Percentiles rank a stretch among this genome's conserved stretches.
These are phyloP conservation scores for Parauchenoglanis ngamensis DNA, from an alignment of 2,797 vertebrate species.

Conservation along the genomic window DNA sequence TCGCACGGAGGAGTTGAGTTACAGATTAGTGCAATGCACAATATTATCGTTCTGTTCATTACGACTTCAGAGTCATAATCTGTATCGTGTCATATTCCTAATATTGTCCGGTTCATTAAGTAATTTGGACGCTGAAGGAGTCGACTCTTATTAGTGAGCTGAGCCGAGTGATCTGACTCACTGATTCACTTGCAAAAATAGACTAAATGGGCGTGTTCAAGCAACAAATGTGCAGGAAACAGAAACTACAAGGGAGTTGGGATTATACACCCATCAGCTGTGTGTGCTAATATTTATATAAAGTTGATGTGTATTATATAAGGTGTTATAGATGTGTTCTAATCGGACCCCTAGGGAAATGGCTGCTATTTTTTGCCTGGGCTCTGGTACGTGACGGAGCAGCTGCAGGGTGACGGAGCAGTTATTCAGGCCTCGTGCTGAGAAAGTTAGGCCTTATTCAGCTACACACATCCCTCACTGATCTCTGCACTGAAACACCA, in stretches of 20 bases:
- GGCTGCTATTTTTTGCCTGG: slow-evolving; percentile 11
- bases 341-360: neutral
- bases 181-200: neutral
- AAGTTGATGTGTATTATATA: neutral
- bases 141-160: neutral
- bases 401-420: slow-evolving; percentile 22
- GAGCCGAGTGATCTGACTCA: neutral
- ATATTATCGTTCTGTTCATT: neutral
- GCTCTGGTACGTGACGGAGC: neutral
- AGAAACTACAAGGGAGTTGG: neutral
- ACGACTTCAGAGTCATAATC: neutral
- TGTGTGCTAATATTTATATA: neutral
- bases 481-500: neutral
- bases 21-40: no score
- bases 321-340: neutral
- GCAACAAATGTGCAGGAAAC: neutral
- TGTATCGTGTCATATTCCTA: neutral
- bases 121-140: neutral
- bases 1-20: neutral
- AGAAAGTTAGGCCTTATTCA: neutral
- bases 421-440: neutral
- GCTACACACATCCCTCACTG: neutral
- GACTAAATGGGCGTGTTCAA: neutral
- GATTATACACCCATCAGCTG: neutral
- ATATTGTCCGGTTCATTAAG: neutral